Evolutionary conservation across 2,113 vertebrate species (phyloP), one percentile per base, ranked within the genome.

Genomic region (Onychostruthus taczanowskii): DNA sequence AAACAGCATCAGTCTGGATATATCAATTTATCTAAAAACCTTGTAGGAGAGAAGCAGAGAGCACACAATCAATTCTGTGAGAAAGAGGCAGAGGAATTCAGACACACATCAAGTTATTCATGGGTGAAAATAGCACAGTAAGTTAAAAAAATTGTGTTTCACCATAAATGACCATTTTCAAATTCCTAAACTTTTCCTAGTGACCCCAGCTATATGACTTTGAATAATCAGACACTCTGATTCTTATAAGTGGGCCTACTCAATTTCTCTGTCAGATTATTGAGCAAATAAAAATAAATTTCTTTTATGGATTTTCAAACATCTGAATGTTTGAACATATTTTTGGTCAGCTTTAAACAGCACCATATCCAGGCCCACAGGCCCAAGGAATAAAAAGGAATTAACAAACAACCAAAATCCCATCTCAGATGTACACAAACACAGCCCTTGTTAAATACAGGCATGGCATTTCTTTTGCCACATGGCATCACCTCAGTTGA

Each of bases 1-100:
- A 66, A 87, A 10, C 16, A 90, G 11, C 28, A 83, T 33, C 70
- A 74, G 27, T 46, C 67, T 61, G 55, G n/a, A 55, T 56, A 43
- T 20, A 75, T 6, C 20, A 37, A 4, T 66, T 96, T 77, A 55
- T 44, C 63, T 64, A 58, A 61, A 90, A 79, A 30, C 26, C 50
- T 30, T 63, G 26, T 52, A 50, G n/a, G 21, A 67, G 66, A 78
- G 47, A 76, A 73, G 37, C 23, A 52, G 41, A 89, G 28, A 77
- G 67, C 8, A 73, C 0, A 0, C 10, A 83, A 72, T 13, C 19
- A 68, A 33, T 21, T 14, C 13, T 7, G 4, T n/a, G 37, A 75
- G 46, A 75, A 77, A 75, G 24, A 44, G 4, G 8, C 39, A 84
- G 52, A 66, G n/a, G 20, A 80, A 56, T 74, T 76, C 49, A 87